Base-by-base conservation (phyloP, 1,140 invertebrate genomes). In the Anagrus nilaparvatae region DNA sequence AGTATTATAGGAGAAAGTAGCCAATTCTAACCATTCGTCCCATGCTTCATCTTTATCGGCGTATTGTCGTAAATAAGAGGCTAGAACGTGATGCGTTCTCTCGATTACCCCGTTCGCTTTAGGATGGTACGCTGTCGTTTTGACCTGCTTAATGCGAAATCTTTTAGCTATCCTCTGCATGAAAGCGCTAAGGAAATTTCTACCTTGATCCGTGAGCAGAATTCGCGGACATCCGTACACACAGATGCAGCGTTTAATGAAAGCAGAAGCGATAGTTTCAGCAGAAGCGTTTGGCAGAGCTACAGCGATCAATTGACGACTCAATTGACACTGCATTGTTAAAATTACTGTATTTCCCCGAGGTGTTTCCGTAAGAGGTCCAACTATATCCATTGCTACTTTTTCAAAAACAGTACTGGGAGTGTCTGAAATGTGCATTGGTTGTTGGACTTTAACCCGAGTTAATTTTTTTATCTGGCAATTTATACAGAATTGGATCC, bases 71-170 rank as follows among this genome's bases (percentile, higher is more conserved):
- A 56, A 39, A 41, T 51, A 61, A 30, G 55, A 50, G 1, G 25
- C 27, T 12, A 61, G 33, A 1, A 52, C 44, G 12, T 40, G 43
- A 50, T 74, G 67, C 31, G 50, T 58, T 25, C 58, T 27, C 37
- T 69, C 63, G 0, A 61, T 16, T 2, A 41, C 41, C 2, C 61
- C 63, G 42, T 67, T 68, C 1, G 48, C 45, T 46, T 64, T 56
- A 0, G 64, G 61, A 36, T 63, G 56, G 36, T 61, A 67, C 4
- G 60, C 44, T 1, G 65, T 63, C 0, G 63, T 69, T 33, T 51
- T 48, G 1, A 42, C 16, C 29, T 55, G 50, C 20, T 54, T 45
- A 28, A 55, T 55, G 36, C 42, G 44, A 32, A 57, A 49, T 40
- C 49, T 16, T 51, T 53, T 50, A 3, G 48, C 42, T 16, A 54